Percentiles rank a stretch among this genome's conserved stretches.
These are phyloP conservation scores for Neosalanx taihuensis DNA, from an alignment of 2,797 vertebrate species.

Conservation along the genomic window DNA sequence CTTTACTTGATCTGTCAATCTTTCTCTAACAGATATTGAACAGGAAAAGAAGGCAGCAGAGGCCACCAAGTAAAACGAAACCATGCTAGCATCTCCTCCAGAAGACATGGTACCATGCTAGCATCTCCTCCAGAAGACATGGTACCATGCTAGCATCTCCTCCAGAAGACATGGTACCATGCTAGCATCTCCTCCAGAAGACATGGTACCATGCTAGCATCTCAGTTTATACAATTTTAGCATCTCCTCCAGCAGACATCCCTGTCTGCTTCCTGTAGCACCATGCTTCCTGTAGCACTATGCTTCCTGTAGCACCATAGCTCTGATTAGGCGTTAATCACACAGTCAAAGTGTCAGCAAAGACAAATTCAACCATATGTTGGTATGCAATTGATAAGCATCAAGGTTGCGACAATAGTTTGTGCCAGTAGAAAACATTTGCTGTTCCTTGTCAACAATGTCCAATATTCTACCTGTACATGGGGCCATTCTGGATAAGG, in stretches of 20 bases:
- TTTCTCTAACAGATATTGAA: slow-evolving; percentile 56
- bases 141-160: neutral
- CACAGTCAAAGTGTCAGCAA: slow-evolving; percentile 11
- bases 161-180: slow-evolving; percentile 10
- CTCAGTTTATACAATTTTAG: no score
- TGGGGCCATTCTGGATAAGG: slow-evolving; percentile 49
- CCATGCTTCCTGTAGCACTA: slow-evolving; percentile 19
- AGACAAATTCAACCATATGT: neutral
- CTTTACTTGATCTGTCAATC: neutral
- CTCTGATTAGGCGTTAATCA: slow-evolving; percentile 31
- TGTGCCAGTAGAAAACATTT: slow-evolving; percentile 26
- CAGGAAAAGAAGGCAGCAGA: slow-evolving; percentile 57
- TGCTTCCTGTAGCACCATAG: slow-evolving; percentile 15
- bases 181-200: neutral
- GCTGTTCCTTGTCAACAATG: slow-evolving; percentile 20
- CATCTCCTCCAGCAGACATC: slow-evolving; percentile 4
- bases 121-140: slow-evolving; percentile 3
- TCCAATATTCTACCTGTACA: slow-evolving; percentile 40
- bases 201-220: neutral
- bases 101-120: no score
- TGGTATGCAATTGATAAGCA: no score
- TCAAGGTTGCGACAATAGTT: neutral
- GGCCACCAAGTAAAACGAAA: slow-evolving; percentile 31
- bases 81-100: slow-evolving; percentile 1
- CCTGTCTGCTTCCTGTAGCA: slow-evolving; percentile 8